A percentile compares a stretch with the other conserved stretches of the same genome.
Evolutionary conservation across 2,113 vertebrate genomes (phyloP).

Genomic region (Grammomys dolichurus): DNA sequence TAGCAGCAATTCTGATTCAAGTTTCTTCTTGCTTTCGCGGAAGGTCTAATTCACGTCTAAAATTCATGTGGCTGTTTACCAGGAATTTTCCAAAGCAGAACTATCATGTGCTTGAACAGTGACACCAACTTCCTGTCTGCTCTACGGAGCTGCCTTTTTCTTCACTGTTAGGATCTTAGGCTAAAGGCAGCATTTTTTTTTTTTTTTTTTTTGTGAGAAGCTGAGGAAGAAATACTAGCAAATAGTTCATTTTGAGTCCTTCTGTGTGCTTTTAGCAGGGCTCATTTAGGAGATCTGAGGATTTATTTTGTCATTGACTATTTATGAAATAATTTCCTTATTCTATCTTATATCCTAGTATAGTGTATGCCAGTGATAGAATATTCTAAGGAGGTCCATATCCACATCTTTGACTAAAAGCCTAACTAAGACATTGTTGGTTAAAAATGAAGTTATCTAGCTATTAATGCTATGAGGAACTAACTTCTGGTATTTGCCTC

Average conservation of each 20-base stretch:
- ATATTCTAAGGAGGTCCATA: conserved; percentile 15
- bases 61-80: conserved; percentile 62
- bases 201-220: conserved; percentile 66
- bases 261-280: not conserved
- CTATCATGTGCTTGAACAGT: conserved; percentile 73
- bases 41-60: conserved; percentile 58
- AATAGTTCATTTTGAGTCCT: conserved; percentile 62
- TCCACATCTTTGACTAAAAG: not conserved
- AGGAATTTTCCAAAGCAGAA: conserved; percentile 62
- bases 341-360: not conserved
- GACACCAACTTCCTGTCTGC: conserved; percentile 29
- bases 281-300: not conserved
- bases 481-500: conserved; percentile 32
- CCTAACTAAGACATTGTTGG: not conserved
- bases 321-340: conserved; percentile 40
- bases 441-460: conserved; percentile 43
- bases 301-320: conserved; percentile 46
- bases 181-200: conserved; percentile 49
- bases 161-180: conserved; percentile 38
- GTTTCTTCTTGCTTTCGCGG: conserved; percentile 55
- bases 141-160: not conserved
- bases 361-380: not conserved
- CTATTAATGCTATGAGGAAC: conserved; percentile 42
- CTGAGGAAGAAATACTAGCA: conserved; percentile 54
- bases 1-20: conserved; percentile 47